Evolutionary conservation across 37 sponge, comb jelly and placozoan genomes (phyloP).

Genomic region (Hexactinellida sp.): DNA sequence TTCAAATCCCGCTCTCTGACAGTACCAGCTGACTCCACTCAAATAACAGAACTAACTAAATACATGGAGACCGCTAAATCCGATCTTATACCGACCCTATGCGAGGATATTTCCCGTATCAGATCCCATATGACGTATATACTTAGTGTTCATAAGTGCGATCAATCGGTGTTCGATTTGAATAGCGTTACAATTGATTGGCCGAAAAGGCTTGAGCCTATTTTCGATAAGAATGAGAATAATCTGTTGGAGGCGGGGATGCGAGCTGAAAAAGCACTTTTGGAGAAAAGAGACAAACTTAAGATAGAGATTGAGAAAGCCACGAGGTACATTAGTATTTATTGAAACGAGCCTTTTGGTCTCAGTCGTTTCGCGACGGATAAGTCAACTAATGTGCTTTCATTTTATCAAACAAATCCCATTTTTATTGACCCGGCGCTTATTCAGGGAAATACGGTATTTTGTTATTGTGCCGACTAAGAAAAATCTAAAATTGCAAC

Average conservation of each 20-base stretch:
- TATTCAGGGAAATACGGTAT: too few species aligned
- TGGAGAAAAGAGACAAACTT: conserved; percentile 71
- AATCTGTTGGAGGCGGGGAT: conserved; percentile 48
- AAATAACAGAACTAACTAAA: conserved; percentile 74
- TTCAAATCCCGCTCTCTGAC: conserved; percentile 49
- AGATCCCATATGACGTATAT: background rate
- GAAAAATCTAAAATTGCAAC: too few species aligned
- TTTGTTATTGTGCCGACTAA: too few species aligned
- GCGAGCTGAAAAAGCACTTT: conserved; percentile 50
- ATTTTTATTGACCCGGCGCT: too few species aligned
- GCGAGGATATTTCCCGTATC: conserved; percentile 30
- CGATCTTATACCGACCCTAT: conserved; percentile 37
- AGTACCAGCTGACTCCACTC: conserved; percentile 66
- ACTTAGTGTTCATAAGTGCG: background rate
- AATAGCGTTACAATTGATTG: conserved; percentile 70
- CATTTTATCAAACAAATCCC: too few species aligned
- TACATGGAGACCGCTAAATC: conserved; percentile 58
- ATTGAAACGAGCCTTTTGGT: too few species aligned
- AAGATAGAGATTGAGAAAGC: conserved; percentile 77
- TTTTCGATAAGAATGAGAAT: conserved; percentile 82
- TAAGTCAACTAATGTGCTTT: too few species aligned
- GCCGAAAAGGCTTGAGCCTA: conserved; percentile 65
- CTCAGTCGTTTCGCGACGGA: too few species aligned
- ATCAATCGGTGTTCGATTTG: conserved; percentile 22
- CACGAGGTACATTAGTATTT: background rate